Conservation (phyloP, 2,113 vertebrate species). For the Ammospiza nelsoni region DNA sequence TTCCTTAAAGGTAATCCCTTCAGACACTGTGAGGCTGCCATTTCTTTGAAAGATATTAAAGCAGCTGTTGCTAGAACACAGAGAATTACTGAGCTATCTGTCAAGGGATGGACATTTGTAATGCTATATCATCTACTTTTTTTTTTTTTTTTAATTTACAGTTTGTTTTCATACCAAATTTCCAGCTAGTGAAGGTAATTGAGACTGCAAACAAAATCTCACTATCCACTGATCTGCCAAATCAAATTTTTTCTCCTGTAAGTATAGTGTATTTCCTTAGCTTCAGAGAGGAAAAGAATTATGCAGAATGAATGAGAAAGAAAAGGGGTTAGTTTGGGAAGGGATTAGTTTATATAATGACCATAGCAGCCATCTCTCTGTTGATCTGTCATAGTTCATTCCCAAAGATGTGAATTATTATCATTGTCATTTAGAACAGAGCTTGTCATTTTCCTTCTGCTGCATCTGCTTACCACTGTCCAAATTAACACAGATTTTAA, state of each 20-base stretch:
- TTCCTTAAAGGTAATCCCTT: constrained; percentile 36
- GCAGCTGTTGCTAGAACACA: constrained; percentile 36
- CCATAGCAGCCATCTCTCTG: constrained; percentile 25
- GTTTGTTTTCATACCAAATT: constrained; percentile 23
- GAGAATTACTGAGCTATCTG: background rate
- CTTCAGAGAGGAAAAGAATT: constrained; percentile 26
- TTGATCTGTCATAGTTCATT: background rate
- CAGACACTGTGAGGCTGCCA: constrained; percentile 19
- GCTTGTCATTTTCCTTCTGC: background rate
- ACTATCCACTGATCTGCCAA: constrained; percentile 40
- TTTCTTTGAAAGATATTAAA: constrained; percentile 42
- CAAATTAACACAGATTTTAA: background rate
- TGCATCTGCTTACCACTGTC: background rate
- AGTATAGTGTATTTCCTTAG: background rate
- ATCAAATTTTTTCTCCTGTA: constrained; percentile 36
- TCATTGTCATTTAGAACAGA: background rate
- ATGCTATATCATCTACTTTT: background rate
- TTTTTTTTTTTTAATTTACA: constrained; percentile 6
- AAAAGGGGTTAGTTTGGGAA: background rate
- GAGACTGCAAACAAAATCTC: constrained; percentile 56
- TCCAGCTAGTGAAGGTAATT: constrained; percentile 27
- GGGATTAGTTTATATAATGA: constrained; percentile 29
- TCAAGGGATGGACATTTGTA: constrained; percentile 5
- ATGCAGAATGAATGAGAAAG: constrained; percentile 27
- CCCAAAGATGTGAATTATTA: background rate